Conservation (phyloP, 2,113 vertebrate genomes). For the Lasiurus borealis region DNA sequence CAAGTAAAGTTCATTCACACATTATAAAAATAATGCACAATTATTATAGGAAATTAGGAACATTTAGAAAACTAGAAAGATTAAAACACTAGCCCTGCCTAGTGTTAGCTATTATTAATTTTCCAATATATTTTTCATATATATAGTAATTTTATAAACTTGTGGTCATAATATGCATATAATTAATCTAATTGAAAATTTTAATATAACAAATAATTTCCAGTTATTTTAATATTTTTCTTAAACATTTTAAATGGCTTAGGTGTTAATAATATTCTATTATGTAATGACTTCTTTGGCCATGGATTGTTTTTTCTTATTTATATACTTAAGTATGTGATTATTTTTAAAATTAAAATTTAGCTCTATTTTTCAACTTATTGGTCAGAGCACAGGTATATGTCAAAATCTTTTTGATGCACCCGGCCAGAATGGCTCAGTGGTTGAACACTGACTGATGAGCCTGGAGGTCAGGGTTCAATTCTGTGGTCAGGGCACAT, state of each 20-base stretch:
- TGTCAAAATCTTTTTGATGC: background rate
- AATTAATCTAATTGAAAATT: background rate
- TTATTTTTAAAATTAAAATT: slow-evolving; percentile 9
- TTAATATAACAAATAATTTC: background rate
- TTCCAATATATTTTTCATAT: background rate
- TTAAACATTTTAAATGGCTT: background rate
- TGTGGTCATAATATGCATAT: background rate
- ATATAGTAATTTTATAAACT: background rate
- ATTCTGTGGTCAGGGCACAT: too few relatives aligned
- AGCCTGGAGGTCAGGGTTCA: too few relatives aligned
- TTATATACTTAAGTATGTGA: background rate
- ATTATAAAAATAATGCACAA: slow-evolving; percentile 37
- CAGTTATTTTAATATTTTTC: background rate
- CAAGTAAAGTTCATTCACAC: slow-evolving; percentile 37
- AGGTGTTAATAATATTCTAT: slow-evolving; percentile 9
- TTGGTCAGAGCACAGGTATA: background rate
- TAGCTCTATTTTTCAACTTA: background rate
- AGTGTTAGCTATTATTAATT: background rate
- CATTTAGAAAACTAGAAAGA: background rate
- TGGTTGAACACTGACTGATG: too few relatives aligned
- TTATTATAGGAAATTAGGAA: slow-evolving; percentile 29
- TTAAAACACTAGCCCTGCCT: background rate
- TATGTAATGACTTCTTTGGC: background rate
- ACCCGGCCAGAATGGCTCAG: too few relatives aligned
- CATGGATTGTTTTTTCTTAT: background rate